These are phyloP conservation scores for Macaria liturata DNA, from an alignment of 2,888 invertebrate genomes.

Conservation along the genomic window DNA sequence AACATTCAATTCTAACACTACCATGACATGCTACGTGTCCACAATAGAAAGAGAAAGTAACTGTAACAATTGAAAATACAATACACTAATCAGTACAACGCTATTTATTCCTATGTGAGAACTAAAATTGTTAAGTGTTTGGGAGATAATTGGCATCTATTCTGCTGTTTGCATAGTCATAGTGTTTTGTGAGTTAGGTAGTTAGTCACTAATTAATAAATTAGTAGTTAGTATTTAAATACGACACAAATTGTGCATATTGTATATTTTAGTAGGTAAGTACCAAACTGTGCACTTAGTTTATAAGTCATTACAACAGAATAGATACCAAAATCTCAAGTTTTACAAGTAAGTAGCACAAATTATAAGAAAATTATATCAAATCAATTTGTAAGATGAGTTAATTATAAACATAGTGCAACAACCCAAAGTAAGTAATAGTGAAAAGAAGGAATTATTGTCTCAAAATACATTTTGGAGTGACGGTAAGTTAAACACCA, in stretches of 20 bases:
- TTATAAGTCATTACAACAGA: too few relatives aligned
- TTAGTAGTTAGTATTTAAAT: too few relatives aligned
- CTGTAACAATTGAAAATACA: conserved; percentile 41
- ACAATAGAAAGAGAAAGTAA: conserved; percentile 46
- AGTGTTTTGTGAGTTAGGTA: too few relatives aligned
- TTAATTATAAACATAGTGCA: neutral
- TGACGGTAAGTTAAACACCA: conserved; percentile 38
- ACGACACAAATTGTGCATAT: too few relatives aligned
- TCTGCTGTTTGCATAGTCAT: too few relatives aligned
- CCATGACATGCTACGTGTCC: conserved; percentile 45
- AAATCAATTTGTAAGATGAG: too few relatives aligned
- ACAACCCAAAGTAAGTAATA: neutral
- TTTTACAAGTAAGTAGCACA: too few relatives aligned
- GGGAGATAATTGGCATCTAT: neutral
- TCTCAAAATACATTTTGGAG: conserved; percentile 60
- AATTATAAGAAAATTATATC: too few relatives aligned
- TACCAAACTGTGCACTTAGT: too few relatives aligned
- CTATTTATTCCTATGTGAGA: conserved; percentile 49
- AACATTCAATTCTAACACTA: conserved; percentile 53
- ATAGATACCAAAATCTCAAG: too few relatives aligned
- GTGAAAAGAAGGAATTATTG: conserved; percentile 52
- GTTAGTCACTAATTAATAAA: too few relatives aligned
- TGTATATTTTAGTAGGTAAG: too few relatives aligned
- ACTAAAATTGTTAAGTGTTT: conserved; percentile 32
- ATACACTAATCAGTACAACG: conserved; percentile 66